Conservation (phyloP, 1,140 invertebrate species). For the Panagrolaimus sp. region DNA sequence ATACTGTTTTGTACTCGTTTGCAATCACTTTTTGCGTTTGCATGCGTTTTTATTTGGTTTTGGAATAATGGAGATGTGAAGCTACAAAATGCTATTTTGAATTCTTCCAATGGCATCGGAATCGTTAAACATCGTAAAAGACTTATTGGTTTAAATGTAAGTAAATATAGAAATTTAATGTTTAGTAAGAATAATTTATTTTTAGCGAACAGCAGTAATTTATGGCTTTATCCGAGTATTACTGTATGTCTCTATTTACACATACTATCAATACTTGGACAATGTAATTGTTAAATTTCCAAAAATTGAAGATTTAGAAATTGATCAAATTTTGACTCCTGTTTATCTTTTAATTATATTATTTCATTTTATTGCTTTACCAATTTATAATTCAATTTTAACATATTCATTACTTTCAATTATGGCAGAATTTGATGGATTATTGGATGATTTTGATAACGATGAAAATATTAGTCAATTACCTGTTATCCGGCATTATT, state of each 20-base stretch:
- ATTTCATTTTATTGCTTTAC: slow-evolving; percentile 1
- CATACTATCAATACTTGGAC: neutral
- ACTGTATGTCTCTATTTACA: neutral
- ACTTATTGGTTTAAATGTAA: neutral
- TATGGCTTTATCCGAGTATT: slow-evolving; percentile 1
- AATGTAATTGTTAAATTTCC: neutral
- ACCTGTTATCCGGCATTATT: slow-evolving; percentile 20
- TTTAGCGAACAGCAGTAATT: neutral
- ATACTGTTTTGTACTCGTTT: neutral
- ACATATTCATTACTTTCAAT: slow-evolving; percentile 14
- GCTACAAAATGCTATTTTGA: neutral
- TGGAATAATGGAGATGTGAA: slow-evolving; percentile 5
- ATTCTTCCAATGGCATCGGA: neutral
- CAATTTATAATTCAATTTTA: slow-evolving; percentile 6
- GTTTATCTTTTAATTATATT: slow-evolving; percentile 4
- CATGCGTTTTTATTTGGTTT: slow-evolving; percentile 6
- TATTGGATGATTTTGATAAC: slow-evolving; percentile 17
- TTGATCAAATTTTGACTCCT: neutral
- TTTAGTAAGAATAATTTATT: neutral
- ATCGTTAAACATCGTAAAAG: neutral
- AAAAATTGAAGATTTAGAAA: neutral
- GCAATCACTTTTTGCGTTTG: neutral
- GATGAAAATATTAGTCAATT: slow-evolving; percentile 22
- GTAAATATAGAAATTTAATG: neutral
- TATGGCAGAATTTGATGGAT: slow-evolving; percentile 7